Evolutionary conservation across 2,797 vertebrate genomes (phyloP).

Genomic region (Falco concolor): DNA sequence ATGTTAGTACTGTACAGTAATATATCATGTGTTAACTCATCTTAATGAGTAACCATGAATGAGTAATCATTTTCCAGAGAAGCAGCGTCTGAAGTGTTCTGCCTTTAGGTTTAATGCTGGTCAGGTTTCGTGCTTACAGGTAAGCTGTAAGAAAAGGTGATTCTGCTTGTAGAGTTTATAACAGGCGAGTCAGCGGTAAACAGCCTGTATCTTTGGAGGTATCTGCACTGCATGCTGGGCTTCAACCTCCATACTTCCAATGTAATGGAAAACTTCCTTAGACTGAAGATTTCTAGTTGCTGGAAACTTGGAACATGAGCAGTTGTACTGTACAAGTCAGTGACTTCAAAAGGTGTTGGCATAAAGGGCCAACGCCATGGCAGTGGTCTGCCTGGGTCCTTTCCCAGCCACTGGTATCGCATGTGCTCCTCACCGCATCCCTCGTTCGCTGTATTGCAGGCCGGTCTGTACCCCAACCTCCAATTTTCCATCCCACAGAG

Average conservation of each 20-base stretch:
- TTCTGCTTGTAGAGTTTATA: not conserved
- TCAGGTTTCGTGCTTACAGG: not conserved
- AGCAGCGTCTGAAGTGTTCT: not conserved
- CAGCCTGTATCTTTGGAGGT: not conserved
- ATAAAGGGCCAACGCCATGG: not conserved
- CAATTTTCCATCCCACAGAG: not conserved
- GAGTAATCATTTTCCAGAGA: not conserved
- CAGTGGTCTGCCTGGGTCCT: not conserved
- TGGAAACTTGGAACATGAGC: not conserved
- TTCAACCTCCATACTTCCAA: not conserved
- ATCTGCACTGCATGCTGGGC: rapidly evolving
- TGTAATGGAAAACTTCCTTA: not conserved
- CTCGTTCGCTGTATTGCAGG: not conserved
- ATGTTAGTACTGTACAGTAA: not conserved
- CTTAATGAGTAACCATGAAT: not conserved
- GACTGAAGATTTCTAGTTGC: not conserved
- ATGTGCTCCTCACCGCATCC: not conserved
- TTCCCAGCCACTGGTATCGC: not conserved
- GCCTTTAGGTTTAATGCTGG: not conserved
- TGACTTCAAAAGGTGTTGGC: not conserved
- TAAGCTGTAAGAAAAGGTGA: not conserved
- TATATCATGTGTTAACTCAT: not conserved
- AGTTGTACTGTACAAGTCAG: not conserved
- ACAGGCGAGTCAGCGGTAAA: not conserved
- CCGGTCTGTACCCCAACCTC: not conserved